A percentile compares a stretch with the other conserved stretches of the same genome.
phyloP scores from a whole-genome alignment of 92 coral and sea anemone genomes.

The Galaxea fascicularis region DNA sequence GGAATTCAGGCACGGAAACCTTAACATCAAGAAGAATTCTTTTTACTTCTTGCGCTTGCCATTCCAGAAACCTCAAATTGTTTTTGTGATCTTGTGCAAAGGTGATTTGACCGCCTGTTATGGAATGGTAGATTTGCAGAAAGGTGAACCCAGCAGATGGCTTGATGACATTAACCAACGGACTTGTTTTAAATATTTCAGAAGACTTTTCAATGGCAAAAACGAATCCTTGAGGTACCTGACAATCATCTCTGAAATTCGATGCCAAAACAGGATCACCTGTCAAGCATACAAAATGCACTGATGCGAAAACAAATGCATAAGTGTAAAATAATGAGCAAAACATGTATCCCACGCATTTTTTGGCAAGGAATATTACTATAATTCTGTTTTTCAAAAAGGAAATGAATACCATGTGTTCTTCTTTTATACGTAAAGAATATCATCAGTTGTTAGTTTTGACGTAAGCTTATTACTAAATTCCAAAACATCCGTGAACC shows the following conservation, averaged over 20 bases:
- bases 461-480: no score
- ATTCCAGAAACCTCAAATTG: conserved; percentile 22
- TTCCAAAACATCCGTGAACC: no score
- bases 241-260: background rate
- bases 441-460: no score
- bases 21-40: conserved; percentile 14
- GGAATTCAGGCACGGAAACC: conserved; percentile 16
- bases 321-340: no score
- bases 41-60: conserved; percentile 5
- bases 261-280: no score
- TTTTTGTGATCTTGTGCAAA: background rate
- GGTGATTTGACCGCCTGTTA: conserved; percentile 19
- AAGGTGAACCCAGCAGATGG: conserved; percentile 2
- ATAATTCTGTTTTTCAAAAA: no score
- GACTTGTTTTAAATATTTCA: conserved; percentile 1
- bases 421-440: no score
- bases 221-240: conserved; percentile 7
- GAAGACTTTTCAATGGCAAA: background rate
- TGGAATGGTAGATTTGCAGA: conserved; percentile 19
- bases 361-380: no score
- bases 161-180: background rate
- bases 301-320: no score
- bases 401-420: no score
- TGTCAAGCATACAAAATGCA: no score
- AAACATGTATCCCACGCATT: no score